Conservation (phyloP, 37 sponge, comb jelly and placozoan species). For the Crambe crambe region DNA sequence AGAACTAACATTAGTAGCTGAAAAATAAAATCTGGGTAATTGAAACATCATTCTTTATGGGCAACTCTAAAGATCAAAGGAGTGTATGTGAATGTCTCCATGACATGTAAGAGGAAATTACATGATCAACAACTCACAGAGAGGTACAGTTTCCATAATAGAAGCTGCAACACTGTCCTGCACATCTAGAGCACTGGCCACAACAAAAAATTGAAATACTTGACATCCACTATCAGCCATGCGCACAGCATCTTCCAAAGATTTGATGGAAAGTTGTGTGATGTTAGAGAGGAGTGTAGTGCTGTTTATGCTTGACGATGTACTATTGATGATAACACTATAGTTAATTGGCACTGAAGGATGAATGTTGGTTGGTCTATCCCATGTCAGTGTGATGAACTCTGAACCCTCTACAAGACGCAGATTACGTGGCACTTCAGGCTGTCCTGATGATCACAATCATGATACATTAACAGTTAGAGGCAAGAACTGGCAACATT, state of each 20-base stretch:
- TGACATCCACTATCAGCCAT: not conserved
- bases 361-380: not conserved
- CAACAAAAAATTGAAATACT: not conserved
- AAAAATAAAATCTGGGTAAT: no score
- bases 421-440: not conserved
- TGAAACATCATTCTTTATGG: no score
- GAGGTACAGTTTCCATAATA: not conserved
- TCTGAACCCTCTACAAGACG: not conserved
- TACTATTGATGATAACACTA: not conserved
- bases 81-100: not conserved
- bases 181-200: not conserved
- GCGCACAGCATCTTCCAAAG: not conserved
- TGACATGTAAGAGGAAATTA: not conserved
- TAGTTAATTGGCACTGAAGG: not conserved
- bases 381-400: not conserved
- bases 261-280: not conserved
- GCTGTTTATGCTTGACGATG: not conserved
- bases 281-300: not conserved
- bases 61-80: no score
- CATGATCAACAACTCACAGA: not conserved
- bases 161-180: not conserved
- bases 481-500: no score
- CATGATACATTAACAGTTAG: no score
- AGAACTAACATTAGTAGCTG: not conserved
- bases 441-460: no score